Base-by-base conservation (phyloP, 1,140 invertebrate genomes). In the Elysia chlorotica region DNA sequence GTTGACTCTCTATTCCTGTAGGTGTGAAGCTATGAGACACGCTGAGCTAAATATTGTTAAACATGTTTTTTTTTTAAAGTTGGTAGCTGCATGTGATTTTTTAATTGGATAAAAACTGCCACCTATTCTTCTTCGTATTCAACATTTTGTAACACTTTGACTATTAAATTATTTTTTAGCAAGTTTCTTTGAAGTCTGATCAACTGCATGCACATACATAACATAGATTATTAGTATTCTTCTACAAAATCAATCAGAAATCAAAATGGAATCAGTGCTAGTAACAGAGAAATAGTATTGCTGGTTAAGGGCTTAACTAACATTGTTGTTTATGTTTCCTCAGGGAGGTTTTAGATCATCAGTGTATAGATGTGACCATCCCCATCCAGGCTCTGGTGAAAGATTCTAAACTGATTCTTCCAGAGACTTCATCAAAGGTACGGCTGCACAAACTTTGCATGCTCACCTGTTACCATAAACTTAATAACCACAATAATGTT, bases 341-440 rank as follows among this genome's bases (percentile, higher is more conserved):
- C 70, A 73, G 71, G 0, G 70, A 74, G 41, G 63, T 82, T 28
- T 56, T 78, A 21, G 79, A 80, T 30, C 73, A 74, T 31, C 74
- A 82, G 74, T 88, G 73, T 14, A 93, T 98, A 67, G 95, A 98
- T 87, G 96, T 99, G 2, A 96, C 94, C 2, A 91, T 98, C 78
- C 95, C 95, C 1, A 82, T 99, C 23, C 97, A 99, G 85, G 96
- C 96, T 83, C 90, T 98, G 75, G 94, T 98, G 28, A 95, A 94
- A 83, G 94, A 98, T 84, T 95, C 95, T 2, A 93, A 92, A 84
- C 88, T 99, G 17, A 90, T 94, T 57, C 88, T 99, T 33, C 92
- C 96, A 74, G 92, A 94, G 78, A 81, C 79, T 28, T 91, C 92
- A 23, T 92, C 93, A 31, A 98, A 98, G 91, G 96, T 97, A 87